Conservation (phyloP, 2,797 vertebrate species). For the Cottoperca gobio region DNA sequence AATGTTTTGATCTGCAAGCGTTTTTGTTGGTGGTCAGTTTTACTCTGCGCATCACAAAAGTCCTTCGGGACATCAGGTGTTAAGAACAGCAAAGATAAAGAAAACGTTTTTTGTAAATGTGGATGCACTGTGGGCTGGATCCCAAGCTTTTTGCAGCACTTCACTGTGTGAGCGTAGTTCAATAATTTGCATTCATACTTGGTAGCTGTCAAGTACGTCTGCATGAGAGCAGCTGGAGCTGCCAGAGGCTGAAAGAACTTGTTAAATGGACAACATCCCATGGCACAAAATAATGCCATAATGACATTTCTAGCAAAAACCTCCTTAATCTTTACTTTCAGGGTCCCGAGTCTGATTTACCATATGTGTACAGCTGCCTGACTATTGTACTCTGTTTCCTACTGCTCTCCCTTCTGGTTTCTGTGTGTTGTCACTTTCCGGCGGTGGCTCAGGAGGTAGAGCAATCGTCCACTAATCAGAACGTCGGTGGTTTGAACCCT, state of each 20-base stretch:
- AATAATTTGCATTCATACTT: neutral
- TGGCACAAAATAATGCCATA: neutral
- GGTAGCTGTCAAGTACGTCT: neutral
- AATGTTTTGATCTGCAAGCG: neutral
- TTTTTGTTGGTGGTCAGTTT: neutral
- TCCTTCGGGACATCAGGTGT: slow-evolving; percentile 7
- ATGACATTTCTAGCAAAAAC: slow-evolving; percentile 2
- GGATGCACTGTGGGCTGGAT: neutral
- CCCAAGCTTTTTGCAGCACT: neutral
- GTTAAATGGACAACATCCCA: slow-evolving; percentile 4
- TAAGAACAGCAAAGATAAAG: neutral
- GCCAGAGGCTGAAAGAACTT: slow-evolving; percentile 35
- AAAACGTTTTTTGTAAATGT: neutral
- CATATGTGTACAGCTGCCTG: slow-evolving; percentile 10
- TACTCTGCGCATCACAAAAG: neutral
- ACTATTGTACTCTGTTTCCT: neutral
- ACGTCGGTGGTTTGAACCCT: too few relatives aligned
- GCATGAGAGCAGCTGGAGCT: slow-evolving; percentile 24
- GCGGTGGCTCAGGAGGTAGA: too few relatives aligned
- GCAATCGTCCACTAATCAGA: too few relatives aligned
- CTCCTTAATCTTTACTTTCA: slow-evolving; percentile 1
- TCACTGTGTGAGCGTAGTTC: neutral
- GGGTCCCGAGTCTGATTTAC: neutral
- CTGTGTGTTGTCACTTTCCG: neutral
- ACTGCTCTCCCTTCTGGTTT: neutral